Evolutionary conservation across 2,797 vertebrate genomes (phyloP).

Genomic region (Labeo calbasu): DNA sequence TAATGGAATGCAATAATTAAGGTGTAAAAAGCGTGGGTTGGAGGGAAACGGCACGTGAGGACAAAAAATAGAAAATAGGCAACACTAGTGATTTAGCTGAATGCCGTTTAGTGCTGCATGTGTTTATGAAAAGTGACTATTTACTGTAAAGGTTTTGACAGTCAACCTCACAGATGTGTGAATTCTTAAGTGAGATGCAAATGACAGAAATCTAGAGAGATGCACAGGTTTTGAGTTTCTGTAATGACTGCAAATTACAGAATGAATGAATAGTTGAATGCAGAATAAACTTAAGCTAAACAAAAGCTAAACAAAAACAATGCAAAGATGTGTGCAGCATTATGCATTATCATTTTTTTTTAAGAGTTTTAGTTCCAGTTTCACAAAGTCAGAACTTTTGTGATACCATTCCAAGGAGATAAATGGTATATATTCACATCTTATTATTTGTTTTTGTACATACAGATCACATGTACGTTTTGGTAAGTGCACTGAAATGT

Average conservation of each 20-base stretch:
- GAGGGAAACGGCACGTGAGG: not conserved
- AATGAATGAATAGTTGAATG: not conserved
- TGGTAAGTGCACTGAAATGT: not conserved
- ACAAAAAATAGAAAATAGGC: not conserved
- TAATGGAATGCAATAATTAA: not conserved
- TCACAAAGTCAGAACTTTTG: not conserved
- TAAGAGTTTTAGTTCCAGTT: not conserved
- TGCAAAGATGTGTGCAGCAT: not conserved
- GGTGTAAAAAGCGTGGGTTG: not conserved
- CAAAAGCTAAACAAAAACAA: not conserved
- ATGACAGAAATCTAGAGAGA: constrained; percentile 5
- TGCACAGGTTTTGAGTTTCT: not conserved
- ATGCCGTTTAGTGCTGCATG: constrained; percentile 1
- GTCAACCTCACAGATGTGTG: not conserved
- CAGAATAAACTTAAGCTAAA: not conserved
- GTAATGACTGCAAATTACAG: not conserved
- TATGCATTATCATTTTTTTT: not conserved
- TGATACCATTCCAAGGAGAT: not conserved
- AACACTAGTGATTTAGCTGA: not conserved
- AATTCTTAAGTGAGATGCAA: not conserved
- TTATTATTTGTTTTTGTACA: not conserved
- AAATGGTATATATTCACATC: not conserved
- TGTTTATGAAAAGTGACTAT: not conserved
- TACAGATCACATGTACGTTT: not conserved
- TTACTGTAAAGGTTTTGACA: not conserved